These are phyloP conservation scores for Hemibagrus guttatus DNA, from an alignment of 2,797 vertebrate genomes.

Conservation along the genomic window DNA sequence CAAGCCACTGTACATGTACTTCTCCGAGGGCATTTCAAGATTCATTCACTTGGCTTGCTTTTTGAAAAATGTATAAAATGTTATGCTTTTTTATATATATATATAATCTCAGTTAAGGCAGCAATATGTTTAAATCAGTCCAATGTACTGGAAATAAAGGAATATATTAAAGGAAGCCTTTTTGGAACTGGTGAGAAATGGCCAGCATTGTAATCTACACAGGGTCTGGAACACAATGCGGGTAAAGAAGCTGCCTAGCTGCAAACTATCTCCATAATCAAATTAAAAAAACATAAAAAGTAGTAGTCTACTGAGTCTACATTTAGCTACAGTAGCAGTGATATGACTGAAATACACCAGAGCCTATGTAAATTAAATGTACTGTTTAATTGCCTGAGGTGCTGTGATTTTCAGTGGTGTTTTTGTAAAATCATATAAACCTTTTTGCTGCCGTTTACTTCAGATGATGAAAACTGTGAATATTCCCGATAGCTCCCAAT, in stretches of 20 bases:
- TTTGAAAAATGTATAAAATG: slow-evolving; percentile 52
- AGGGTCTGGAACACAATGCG: slow-evolving; percentile 23
- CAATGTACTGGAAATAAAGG: slow-evolving; percentile 42
- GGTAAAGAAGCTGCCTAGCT: slow-evolving; percentile 11
- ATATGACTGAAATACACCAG: slow-evolving; percentile 44
- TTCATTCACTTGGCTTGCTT: slow-evolving; percentile 38
- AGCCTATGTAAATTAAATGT: slow-evolving; percentile 50
- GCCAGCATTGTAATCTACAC: slow-evolving; percentile 48
- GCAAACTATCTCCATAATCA: slow-evolving; percentile 1
- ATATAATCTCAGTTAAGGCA: slow-evolving; percentile 50
- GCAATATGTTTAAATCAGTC: slow-evolving; percentile 42
- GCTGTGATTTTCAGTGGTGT: slow-evolving; percentile 25
- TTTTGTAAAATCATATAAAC: slow-evolving; percentile 12
- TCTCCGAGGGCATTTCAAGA: slow-evolving; percentile 21
- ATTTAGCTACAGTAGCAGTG: slow-evolving; percentile 28
- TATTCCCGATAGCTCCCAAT: slow-evolving; percentile 33
- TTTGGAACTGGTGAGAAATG: slow-evolving; percentile 18
- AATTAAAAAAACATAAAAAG: slow-evolving; percentile 27
- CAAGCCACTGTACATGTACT: background rate
- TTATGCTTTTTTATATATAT: slow-evolving; percentile 25
- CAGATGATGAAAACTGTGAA: slow-evolving; percentile 15
- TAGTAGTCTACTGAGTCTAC: slow-evolving; percentile 19
- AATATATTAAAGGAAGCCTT: slow-evolving; percentile 30
- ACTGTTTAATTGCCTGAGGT: slow-evolving; percentile 21
- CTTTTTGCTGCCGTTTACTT: slow-evolving; percentile 34